These are phyloP conservation scores for Lasiommata megera DNA, from an alignment of 2,888 invertebrate genomes.

Conservation along the genomic window DNA sequence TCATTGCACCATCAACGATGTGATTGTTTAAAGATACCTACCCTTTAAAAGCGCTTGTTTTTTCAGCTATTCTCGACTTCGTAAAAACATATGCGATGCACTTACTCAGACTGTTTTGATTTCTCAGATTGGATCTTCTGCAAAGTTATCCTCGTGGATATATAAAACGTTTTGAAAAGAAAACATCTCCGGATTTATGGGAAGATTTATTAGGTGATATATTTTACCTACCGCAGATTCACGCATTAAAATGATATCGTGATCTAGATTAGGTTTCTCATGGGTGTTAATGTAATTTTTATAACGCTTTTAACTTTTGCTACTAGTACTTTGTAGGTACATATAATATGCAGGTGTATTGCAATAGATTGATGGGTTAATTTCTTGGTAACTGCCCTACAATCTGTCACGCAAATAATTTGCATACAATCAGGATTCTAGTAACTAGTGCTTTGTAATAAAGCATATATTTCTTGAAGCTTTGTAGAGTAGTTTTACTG, in stretches of 20 bases:
- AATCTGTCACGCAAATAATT: slow-evolving; percentile 30
- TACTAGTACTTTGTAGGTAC: slow-evolving; percentile 38
- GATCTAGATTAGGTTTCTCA: not conserved
- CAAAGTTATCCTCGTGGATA: slow-evolving; percentile 34
- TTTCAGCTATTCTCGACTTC: slow-evolving; percentile 39
- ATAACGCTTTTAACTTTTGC: slow-evolving; percentile 19
- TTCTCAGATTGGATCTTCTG: slow-evolving; percentile 35
- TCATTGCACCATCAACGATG: slow-evolving; percentile 36
- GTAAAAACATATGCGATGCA: slow-evolving; percentile 36
- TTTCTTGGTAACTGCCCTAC: slow-evolving; percentile 64
- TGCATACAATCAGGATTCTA: not conserved
- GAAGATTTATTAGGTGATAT: slow-evolving; percentile 26
- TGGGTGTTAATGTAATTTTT: not conserved
- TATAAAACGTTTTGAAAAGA: slow-evolving; percentile 31
- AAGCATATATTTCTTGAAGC: slow-evolving; percentile 13
- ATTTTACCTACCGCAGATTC: slow-evolving; percentile 28
- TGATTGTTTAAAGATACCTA: slow-evolving; percentile 41
- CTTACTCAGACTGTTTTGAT: slow-evolving; percentile 39
- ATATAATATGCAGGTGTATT: slow-evolving; percentile 54
- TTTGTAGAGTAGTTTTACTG: slow-evolving; percentile 17
- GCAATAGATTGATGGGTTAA: slow-evolving; percentile 73
- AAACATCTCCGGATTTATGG: slow-evolving; percentile 25
- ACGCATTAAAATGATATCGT: slow-evolving; percentile 6
- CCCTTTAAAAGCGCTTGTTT: slow-evolving; percentile 35
- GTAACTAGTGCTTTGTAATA: slow-evolving; percentile 12